Evolutionary conservation across 37 sponge, comb jelly and placozoan species (phyloP).

Genomic region (Spongilla lacustris): DNA sequence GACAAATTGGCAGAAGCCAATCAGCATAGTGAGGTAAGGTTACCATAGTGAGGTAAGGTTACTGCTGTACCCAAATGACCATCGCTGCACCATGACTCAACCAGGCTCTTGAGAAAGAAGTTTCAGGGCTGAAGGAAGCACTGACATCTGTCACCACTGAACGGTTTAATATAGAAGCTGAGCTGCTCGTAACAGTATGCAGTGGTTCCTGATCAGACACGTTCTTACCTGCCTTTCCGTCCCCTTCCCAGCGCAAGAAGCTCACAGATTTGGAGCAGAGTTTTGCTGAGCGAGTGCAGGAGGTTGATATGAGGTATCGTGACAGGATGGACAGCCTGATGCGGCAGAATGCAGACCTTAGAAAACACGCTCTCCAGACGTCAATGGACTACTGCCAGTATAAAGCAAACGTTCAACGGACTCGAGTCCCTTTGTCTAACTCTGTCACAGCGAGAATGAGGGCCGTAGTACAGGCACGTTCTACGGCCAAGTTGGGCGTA

Average conservation of each 20-base stretch:
- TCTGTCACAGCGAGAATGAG: constrained; percentile 1
- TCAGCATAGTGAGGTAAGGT: constrained; percentile 10
- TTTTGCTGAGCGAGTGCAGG: constrained; percentile 4
- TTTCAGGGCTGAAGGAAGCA: not conserved
- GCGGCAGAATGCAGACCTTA: constrained; percentile 22
- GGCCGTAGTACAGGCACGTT: constrained; percentile 17
- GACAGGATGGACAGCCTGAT: constrained; percentile 20
- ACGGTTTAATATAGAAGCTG: not conserved
- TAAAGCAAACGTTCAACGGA: not conserved
- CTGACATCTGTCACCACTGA: not conserved
- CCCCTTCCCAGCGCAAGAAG: not conserved
- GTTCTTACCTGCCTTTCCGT: not conserved
- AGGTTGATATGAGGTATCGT: constrained; percentile 9
- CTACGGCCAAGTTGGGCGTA: constrained; percentile 19
- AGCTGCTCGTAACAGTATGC: constrained; percentile 35
- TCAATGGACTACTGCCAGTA: constrained; percentile 29
- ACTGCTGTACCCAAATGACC: no score
- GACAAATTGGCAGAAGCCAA: constrained; percentile 7
- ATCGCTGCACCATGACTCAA: no score
- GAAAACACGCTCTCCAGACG: constrained; percentile 9
- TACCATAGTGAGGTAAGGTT: constrained; percentile 4
- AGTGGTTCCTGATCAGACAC: no score
- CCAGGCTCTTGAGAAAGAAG: constrained; percentile 29
- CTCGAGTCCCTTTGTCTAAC: not conserved
- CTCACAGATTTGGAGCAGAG: constrained; percentile 5